These are phyloP conservation scores for Cyclargus thomasi DNA, from an alignment of 1,140 invertebrate genomes.

Conservation along the genomic window DNA sequence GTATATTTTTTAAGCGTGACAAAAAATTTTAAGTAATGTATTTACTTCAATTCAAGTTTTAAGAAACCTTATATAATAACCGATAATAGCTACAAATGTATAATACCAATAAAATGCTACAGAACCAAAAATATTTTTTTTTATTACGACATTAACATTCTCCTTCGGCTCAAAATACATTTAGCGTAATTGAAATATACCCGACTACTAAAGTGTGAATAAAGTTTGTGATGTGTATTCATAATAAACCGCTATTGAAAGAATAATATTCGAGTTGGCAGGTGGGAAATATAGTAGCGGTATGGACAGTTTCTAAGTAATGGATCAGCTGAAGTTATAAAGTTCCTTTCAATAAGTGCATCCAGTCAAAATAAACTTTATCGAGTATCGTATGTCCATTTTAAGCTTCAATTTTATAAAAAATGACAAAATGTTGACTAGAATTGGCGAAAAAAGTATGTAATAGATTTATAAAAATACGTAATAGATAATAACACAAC, in stretches of 20 bases:
- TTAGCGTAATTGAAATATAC: not conserved
- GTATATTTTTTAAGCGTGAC: too few species aligned
- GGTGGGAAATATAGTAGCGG: conserved; percentile 18
- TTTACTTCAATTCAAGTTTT: too few species aligned
- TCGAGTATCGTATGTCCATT: not conserved
- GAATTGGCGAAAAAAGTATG: not conserved
- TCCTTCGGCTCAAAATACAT: not conserved
- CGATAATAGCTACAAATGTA: too few species aligned
- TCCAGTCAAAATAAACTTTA: conserved; percentile 18
- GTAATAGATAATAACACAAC: too few species aligned
- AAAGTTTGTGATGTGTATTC: not conserved
- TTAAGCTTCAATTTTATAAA: too few species aligned
- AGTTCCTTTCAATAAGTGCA: conserved; percentile 19
- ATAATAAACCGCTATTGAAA: conserved; percentile 13
- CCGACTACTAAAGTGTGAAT: conserved; percentile 7
- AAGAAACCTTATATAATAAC: too few species aligned
- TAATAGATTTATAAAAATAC: too few species aligned
- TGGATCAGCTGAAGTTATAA: conserved; percentile 26
- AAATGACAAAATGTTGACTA: too few species aligned
- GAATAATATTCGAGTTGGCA: conserved; percentile 13
- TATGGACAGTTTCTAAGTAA: conserved; percentile 23
- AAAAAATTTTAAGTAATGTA: too few species aligned
- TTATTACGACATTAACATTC: not conserved
- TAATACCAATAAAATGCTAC: too few species aligned
- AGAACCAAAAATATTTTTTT: too few species aligned